Percentiles rank a stretch among this genome's conserved stretches.
Evolutionary conservation across 2,797 vertebrate species (phyloP).

Genomic region (Hapalemur alaotrensis): DNA sequence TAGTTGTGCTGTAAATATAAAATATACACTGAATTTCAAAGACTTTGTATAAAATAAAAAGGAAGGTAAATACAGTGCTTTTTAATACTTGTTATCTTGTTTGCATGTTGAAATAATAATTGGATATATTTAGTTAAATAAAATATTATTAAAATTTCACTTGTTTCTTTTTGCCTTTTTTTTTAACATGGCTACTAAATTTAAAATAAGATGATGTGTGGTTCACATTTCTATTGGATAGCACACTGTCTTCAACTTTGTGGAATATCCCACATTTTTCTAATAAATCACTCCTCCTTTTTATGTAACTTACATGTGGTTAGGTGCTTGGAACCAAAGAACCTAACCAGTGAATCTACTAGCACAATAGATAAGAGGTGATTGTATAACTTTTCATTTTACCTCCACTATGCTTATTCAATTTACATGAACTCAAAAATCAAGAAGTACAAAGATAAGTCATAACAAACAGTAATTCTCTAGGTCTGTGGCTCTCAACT

Average conservation of each 20-base stretch:
- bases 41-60: not conserved
- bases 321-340: not conserved
- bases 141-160: not conserved
- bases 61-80: not conserved
- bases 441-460: not conserved
- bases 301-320: not conserved
- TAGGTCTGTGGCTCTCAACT: not conserved
- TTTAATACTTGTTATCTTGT: not conserved
- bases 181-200: not conserved
- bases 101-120: not conserved
- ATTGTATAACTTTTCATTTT: not conserved
- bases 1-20: not conserved
- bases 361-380: not conserved
- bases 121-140: not conserved
- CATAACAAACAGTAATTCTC: not conserved
- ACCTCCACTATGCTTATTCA: not conserved
- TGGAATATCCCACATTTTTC: not conserved
- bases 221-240: not conserved
- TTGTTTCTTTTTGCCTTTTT: not conserved
- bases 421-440: not conserved
- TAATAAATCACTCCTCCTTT: not conserved
- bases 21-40: not conserved
- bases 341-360: not conserved
- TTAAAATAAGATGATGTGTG: not conserved
- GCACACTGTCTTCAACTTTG: not conserved